phyloP scores from a whole-genome alignment of 2,888 invertebrate species.

The Elmis aenea region DNA sequence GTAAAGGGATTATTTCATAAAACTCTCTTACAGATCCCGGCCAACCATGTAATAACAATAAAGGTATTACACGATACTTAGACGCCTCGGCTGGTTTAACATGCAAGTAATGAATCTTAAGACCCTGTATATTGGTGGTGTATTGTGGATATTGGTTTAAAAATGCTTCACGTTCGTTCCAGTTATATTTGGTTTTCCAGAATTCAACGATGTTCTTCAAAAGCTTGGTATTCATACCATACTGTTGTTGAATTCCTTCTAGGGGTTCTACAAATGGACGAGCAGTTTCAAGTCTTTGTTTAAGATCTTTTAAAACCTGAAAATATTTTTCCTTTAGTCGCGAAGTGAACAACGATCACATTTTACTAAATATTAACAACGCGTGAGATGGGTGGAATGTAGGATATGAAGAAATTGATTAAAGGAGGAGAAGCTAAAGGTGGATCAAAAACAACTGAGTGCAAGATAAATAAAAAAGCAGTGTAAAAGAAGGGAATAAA shows the following conservation, averaged over 20 bases:
- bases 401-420: too few species aligned
- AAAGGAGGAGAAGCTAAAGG: too few species aligned
- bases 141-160: conserved; percentile 66
- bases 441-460: too few species aligned
- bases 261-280: conserved; percentile 49
- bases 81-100: conserved; percentile 49
- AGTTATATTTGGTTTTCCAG: conserved; percentile 71
- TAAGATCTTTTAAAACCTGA: conserved; percentile 51
- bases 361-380: too few species aligned
- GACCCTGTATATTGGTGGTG: conserved; percentile 65
- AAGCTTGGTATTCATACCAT: conserved; percentile 73
- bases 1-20: conserved; percentile 65
- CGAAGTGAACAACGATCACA: background rate
- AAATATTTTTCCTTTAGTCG: background rate
- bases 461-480: too few species aligned
- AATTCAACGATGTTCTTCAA: conserved; percentile 64
- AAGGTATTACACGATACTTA: conserved; percentile 51
- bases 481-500: too few species aligned
- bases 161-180: conserved; percentile 55
- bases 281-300: conserved; percentile 51
- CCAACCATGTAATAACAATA: conserved; percentile 83
- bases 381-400: too few species aligned
- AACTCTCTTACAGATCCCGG: conserved; percentile 84
- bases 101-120: conserved; percentile 64
- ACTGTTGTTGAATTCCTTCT: conserved; percentile 66